Evolutionary conservation across 2,888 invertebrate genomes (phyloP), one percentile per base, ranked within the genome.

Genomic region (Linnaemya tessellans): DNA sequence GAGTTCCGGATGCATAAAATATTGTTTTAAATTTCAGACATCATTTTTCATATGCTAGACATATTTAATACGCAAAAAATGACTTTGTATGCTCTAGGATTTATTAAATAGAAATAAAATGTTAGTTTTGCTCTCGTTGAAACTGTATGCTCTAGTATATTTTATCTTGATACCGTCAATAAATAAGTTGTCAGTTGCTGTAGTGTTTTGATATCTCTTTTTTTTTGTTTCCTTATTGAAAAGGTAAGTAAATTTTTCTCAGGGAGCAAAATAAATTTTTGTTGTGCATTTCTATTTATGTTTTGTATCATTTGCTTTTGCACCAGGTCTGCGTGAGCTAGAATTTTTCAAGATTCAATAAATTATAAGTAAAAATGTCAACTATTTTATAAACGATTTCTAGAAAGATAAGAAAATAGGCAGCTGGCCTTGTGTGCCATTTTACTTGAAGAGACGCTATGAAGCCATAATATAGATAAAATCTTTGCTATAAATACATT

Each of bases 1-100:
- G 80, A 30, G 58, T 51, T 65, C 35, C 58, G 60, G 80, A 74
- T 80, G 46, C 51, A 58, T 38, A 54, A 77, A 73, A 84, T 71
- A 84, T 80, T 77, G 75, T 77, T 84, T 75, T 70, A 60, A 75
- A 75, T 15, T 75, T 49, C 51, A 75, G 84, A 75, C 58, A 71
- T 20, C 3, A 80, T 70, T 71, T 71, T 56, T 84, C 70, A 84
- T 84, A 84, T 71, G 74, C 15, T 41, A 64, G 54, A 58, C 58
- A 58, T n/a, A n/a, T 70, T 51, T 60, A 20, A 46, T 49, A 60
- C 25, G 20, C 9, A 64, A 46, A 64, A 35, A 22, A 54, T 18
- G n/a, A 67, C 9, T 10, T 30, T 30, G 51, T 38, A 11, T 11
- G 7, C 30, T 65, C 30, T 46, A n/a, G 1, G 10, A 49, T 35